Conservation (phyloP, 2,888 invertebrate species). For the Teleogryllus oceanicus region DNA sequence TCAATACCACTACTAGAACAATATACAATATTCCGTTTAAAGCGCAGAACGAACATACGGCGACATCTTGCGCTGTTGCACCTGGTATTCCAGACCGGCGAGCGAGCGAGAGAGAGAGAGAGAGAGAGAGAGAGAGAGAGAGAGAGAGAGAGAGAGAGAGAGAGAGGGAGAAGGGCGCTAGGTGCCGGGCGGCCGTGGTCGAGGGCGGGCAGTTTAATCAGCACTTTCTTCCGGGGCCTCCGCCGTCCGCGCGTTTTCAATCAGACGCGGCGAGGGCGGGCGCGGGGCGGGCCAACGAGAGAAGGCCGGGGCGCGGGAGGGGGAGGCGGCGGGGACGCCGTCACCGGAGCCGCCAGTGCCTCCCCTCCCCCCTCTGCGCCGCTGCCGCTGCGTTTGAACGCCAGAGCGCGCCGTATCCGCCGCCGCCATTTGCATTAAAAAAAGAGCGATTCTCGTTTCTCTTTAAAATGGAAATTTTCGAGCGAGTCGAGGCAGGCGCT, state of each 20-base stretch:
- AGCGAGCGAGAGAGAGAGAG: no score
- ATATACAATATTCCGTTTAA: no score
- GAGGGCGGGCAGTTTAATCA: not conserved
- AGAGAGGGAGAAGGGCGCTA: no score
- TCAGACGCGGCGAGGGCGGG: not conserved
- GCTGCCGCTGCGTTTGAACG: not conserved
- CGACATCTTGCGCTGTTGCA: no score
- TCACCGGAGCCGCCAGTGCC: constrained; percentile 22
- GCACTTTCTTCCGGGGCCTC: not conserved
- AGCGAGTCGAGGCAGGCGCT: constrained; percentile 20
- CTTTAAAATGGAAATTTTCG: constrained; percentile 32
- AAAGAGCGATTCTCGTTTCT: constrained; percentile 29
- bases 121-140: no score
- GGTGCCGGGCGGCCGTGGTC: not conserved
- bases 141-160: no score
- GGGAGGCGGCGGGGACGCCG: not conserved
- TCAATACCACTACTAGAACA: no score
- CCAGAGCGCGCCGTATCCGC: constrained; percentile 24
- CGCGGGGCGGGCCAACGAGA: constrained; percentile 23
- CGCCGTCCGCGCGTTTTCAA: not conserved
- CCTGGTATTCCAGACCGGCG: no score
- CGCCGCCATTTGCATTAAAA: constrained; percentile 30
- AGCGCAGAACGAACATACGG: no score
- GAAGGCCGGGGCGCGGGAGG: not conserved
- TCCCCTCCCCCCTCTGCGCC: constrained; percentile 30